phyloP scores from a whole-genome alignment of 2,888 invertebrate species.

The Tupiocoris notatus region DNA sequence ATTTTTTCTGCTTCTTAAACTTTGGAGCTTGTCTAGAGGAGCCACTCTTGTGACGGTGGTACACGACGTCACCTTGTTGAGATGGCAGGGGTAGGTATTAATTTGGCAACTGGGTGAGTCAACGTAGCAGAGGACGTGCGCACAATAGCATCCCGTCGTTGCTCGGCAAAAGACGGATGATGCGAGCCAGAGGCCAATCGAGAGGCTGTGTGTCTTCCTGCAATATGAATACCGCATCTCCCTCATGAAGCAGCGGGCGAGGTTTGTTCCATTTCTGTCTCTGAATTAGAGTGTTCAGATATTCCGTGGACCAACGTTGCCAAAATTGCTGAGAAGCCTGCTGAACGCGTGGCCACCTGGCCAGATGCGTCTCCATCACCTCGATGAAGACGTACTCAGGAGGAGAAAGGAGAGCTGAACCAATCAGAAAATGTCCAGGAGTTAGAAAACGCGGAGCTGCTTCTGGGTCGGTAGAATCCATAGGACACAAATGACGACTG shows the following conservation, averaged over 20 bases:
- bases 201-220: constrained; percentile 1
- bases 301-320: constrained; percentile 1
- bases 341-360: not conserved
- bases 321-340: not conserved
- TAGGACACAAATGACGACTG: constrained; percentile 16
- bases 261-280: not conserved
- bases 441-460: not conserved
- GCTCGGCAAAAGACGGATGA: too few relatives aligned
- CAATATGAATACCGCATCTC: not conserved
- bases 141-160: too few relatives aligned
- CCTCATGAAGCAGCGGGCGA: not conserved
- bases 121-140: not conserved
- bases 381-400: not conserved
- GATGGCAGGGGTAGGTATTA: constrained; percentile 6
- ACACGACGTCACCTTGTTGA: too few relatives aligned
- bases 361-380: not conserved
- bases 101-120: not conserved
- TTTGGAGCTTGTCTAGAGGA: too few relatives aligned
- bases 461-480: not conserved
- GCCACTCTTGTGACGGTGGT: too few relatives aligned
- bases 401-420: not conserved
- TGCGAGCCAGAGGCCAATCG: constrained; percentile 16
- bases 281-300: not conserved
- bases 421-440: not conserved
- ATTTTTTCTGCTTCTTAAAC: too few relatives aligned